A percentile compares a stretch with the other conserved stretches of the same genome.
Conservation (phyloP, 2,888 invertebrate genomes). For the Stratiomys singularior region DNA sequence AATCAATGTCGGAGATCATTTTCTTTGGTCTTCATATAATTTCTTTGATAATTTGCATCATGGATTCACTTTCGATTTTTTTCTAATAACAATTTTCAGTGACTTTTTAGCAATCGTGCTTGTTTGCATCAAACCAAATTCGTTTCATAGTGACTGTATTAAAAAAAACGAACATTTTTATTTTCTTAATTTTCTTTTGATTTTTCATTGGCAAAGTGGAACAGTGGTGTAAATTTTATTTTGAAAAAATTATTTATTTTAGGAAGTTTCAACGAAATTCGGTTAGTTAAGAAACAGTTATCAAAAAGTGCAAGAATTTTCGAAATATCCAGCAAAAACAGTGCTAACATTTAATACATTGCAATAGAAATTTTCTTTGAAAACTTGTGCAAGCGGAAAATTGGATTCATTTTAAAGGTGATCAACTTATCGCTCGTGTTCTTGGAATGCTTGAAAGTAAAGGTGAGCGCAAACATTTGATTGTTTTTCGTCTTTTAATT, state of each 20-base stretch:
- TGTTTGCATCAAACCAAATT: not conserved
- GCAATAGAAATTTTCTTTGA: not conserved
- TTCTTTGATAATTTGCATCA: conserved; percentile 23
- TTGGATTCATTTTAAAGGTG: conserved; percentile 40
- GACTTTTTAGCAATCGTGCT: conserved; percentile 28
- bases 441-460: conserved; percentile 45
- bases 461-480: conserved; percentile 21
- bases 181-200: not conserved
- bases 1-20: conserved; percentile 37
- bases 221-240: not conserved
- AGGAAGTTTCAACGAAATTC: conserved; percentile 19
- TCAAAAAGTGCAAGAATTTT: conserved; percentile 25
- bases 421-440: conserved; percentile 31
- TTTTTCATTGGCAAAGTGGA: conserved; percentile 19
- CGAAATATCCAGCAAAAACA: not conserved
- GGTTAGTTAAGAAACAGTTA: conserved; percentile 21
- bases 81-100: conserved; percentile 18
- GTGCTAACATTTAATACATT: conserved; percentile 17
- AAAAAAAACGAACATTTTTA: too few relatives aligned
- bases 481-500: not conserved
- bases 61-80: conserved; percentile 48
- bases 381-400: conserved; percentile 25
- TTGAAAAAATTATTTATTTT: conserved; percentile 39
- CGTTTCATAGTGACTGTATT: conserved; percentile 39
- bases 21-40: conserved; percentile 40